A percentile compares a stretch with the other conserved stretches of the same genome.
Conservation (phyloP, 2,797 vertebrate species). For the Carduelis carduelis region DNA sequence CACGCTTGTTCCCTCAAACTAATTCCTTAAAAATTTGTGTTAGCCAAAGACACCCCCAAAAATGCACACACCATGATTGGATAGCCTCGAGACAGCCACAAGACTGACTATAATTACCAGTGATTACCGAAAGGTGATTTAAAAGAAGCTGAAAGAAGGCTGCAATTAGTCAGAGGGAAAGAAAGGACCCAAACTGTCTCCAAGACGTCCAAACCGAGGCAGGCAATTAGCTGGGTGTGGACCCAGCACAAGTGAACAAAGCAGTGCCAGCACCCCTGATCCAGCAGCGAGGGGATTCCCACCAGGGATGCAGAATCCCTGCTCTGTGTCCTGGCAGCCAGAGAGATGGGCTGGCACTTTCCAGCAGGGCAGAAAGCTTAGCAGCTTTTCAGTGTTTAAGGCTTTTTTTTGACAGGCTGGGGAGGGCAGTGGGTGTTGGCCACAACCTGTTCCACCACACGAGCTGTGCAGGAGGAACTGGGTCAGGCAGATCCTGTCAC, state of each 20-base stretch:
- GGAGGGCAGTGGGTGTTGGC: not conserved
- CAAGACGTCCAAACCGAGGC: not conserved
- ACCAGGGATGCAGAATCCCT: not conserved
- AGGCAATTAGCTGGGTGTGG: constrained; percentile 32
- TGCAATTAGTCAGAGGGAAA: constrained; percentile 15
- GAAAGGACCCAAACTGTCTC: not conserved
- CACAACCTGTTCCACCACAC: not conserved
- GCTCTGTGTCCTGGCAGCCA: not conserved
- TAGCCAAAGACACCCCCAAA: not conserved
- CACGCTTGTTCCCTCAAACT: not conserved
- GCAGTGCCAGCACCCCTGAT: accelerated
- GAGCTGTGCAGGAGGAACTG: not conserved
- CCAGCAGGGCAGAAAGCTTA: not conserved
- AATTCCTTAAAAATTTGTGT: not conserved
- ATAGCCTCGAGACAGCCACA: constrained; percentile 24
- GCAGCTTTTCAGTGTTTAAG: not conserved
- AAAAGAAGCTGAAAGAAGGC: not conserved
- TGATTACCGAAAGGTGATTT: not conserved
- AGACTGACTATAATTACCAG: not conserved
- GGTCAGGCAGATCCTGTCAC: constrained; percentile 41
- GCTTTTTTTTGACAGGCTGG: not conserved
- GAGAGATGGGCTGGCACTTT: not conserved
- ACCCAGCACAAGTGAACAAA: not conserved
- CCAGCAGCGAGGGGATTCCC: accelerated
- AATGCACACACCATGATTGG: not conserved